Base-by-base conservation (phyloP, 2,888 invertebrate species). In the Candidula unifasciata region DNA sequence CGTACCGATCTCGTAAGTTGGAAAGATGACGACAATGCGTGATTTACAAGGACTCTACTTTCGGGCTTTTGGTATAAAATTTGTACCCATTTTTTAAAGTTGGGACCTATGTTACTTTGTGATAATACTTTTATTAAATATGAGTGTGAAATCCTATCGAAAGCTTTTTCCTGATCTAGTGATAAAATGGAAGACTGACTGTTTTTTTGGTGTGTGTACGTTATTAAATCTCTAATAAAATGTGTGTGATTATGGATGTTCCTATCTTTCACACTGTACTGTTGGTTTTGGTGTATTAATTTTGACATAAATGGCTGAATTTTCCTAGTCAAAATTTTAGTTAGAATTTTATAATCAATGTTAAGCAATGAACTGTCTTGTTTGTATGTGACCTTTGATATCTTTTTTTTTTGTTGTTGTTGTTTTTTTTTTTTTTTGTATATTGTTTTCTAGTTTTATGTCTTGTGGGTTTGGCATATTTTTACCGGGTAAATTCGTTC, bases 251-350 rank as follows among this genome's bases (percentile, higher is more conserved):
- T n/a, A n/a, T n/a, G n/a, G n/a, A n/a, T n/a, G n/a, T n/a, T n/a
- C n/a, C 79, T 64, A 16, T 24, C 44, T 24, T 54, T 18, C 10
- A 30, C 52, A 54, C 44, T 30, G 24, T 18, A 54, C 37, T 37
- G 30, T 44, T 37, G 37, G 37, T 80, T 68, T 37, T 52, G 33
- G 44, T 80, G 68, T 68, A 37, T 80, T 24, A 54, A 24, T 33
- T 16, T 68, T 44, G 24, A 2, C 21, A 27, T 21, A 16, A 18
- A 30, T 18, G 77, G 54, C n/a, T n/a, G n/a, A 37, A 54, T 8
- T 77, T 57, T 44, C 3, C 10, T 44, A 10, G 44, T 44, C 5
- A 44, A 10, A 6, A 10, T 6, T 44, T 44, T 44, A 10, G 44
- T 10, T 3, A 44, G 44, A 6, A 44, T 44, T 10, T 44, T 3